Base-by-base conservation (phyloP, 2,797 vertebrate genomes). In the Tarsius wallacei region DNA sequence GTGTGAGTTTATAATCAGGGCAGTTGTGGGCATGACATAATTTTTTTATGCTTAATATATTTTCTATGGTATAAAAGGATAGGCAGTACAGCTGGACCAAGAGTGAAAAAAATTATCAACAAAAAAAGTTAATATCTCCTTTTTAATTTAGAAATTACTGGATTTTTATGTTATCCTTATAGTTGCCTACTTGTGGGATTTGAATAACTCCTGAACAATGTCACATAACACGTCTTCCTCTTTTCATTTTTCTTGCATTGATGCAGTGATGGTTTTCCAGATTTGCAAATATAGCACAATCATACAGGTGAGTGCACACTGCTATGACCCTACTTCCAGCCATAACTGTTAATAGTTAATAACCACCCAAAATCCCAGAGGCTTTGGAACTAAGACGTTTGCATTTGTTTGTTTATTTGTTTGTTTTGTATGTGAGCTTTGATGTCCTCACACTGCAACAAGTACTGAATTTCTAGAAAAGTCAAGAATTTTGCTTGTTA, bases 141-240 rank as follows among this genome's bases (percentile, higher is more conserved):
- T 96, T 93, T 49, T 4, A 89, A 36, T 87, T 94, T 87, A 95
- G 87, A 96, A 89, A 81, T 84, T 36, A 64, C 33, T 95, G 36
- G 33, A 63, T 87, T 95, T 87, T 95, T 86, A 71, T 81, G 49
- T 63, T 47, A 70, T 74, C n/a, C 10, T 84, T 93, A 57, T 15
- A 57, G 59, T 91, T 96, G 77, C 17, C 61, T 16, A 87, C 57
- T 9, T 22, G 61, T 26, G 19, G n/a, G 24, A 81, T 94, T 63
- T 80, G 15, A 74, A 53, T 71, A 91, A 76, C 61, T 81, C 71
- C 28, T 59, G 55, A 91, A 88, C 78, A 82, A 55, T 66, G 82
- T 59, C 85, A 77, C 1, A 9, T 51, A 70, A 55, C 33, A 5
- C 21, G 42, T 59, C 36, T 85, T 87, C 31, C 36, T 82, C 81